Conservation (phyloP, 2,797 vertebrate genomes). For the Poliocrania exsul region DNA sequence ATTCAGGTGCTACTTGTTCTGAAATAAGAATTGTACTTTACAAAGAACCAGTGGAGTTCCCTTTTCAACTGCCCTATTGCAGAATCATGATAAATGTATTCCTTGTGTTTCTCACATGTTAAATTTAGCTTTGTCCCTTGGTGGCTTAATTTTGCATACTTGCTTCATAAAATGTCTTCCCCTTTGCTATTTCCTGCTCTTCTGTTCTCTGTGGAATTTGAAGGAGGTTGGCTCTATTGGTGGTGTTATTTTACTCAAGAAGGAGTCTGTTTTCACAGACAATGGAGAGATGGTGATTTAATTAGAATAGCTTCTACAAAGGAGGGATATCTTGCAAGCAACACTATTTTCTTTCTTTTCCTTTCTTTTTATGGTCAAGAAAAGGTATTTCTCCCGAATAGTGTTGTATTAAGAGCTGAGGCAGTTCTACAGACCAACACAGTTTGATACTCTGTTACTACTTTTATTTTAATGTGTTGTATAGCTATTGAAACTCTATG, state of each 20-base stretch:
- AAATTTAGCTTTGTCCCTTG: not conserved
- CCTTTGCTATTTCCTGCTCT: constrained; percentile 2
- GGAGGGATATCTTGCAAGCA: not conserved
- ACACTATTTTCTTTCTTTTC: not conserved
- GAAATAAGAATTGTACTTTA: not conserved
- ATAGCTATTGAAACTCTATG: not conserved
- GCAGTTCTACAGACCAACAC: not conserved
- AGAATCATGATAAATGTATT: not conserved
- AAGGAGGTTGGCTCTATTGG: not conserved
- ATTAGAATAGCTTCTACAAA: not conserved
- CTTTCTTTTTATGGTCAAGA: not conserved
- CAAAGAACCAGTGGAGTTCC: not conserved
- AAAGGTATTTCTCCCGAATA: not conserved
- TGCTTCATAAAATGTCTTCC: not conserved
- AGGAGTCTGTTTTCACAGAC: not conserved
- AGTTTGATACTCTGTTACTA: not conserved
- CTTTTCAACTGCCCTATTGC: not conserved
- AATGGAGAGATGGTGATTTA: not conserved
- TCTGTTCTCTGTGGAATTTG: not conserved
- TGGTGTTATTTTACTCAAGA: not conserved
- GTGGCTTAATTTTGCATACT: not conserved
- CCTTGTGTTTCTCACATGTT: not conserved
- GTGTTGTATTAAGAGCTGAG: not conserved
- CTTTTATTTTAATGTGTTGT: not conserved
- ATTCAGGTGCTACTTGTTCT: not conserved